These are phyloP conservation scores for Zootoca vivipara DNA, from an alignment of 2,113 vertebrate genomes.

Conservation along the genomic window DNA sequence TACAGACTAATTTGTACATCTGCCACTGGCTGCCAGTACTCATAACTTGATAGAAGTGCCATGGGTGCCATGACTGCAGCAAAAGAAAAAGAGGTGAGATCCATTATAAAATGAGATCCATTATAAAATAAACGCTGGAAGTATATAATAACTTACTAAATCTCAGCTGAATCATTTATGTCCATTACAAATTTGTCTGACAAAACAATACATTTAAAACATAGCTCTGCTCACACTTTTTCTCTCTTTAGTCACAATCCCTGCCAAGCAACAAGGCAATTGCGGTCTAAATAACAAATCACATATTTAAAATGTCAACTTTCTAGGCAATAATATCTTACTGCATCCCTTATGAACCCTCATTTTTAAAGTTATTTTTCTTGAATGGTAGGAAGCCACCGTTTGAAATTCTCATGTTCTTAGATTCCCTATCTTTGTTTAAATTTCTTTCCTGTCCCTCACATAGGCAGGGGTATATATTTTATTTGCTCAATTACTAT, in stretches of 20 bases:
- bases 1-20: too few species aligned
- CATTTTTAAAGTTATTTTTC: not conserved
- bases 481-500: not conserved
- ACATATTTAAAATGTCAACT: not conserved
- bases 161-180: not conserved
- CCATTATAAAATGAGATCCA: too few species aligned
- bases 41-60: too few species aligned
- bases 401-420: not conserved
- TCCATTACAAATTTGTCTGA: not conserved
- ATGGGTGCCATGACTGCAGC: too few species aligned
- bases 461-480: not conserved
- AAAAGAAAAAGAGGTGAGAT: too few species aligned
- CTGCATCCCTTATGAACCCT: not conserved
- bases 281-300: not conserved
- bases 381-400: not conserved
- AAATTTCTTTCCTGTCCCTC: not conserved
- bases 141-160: not conserved
- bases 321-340: not conserved
- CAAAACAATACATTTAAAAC: not conserved
- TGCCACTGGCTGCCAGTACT: too few species aligned
- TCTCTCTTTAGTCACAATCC: not conserved
- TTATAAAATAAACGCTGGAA: not conserved
- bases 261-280: slow-evolving; percentile 1
- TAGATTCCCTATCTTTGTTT: not conserved
- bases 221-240: not conserved